phyloP scores from a whole-genome alignment of 2,888 invertebrate species.

The Tiliacea aurago region DNA sequence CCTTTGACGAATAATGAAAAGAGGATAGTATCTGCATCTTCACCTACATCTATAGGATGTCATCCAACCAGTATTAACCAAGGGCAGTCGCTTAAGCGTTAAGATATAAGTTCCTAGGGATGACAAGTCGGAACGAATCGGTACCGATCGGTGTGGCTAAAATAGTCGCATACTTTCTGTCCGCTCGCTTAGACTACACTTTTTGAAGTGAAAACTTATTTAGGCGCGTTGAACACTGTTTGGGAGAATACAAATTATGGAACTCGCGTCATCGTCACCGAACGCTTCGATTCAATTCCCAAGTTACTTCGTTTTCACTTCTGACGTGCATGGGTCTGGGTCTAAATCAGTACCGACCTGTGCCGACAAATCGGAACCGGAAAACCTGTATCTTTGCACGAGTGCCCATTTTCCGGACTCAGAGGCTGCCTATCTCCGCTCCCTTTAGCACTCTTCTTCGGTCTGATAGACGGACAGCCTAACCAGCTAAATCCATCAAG shows the following conservation, averaged over 20 bases:
- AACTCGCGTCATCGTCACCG: too few relatives aligned
- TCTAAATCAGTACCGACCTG: neutral
- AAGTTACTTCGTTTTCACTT: too few relatives aligned
- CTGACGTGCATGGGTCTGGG: too few relatives aligned
- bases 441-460: neutral
- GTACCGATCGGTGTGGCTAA: neutral
- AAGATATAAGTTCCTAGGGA: neutral
- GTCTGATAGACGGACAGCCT: neutral
- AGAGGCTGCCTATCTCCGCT: neutral
- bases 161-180: neutral
- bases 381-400: neutral
- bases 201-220: too few relatives aligned
- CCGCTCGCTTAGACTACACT: neutral
- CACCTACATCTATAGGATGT: neutral
- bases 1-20: too few relatives aligned
- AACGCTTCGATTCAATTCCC: too few relatives aligned
- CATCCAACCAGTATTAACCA: neutral
- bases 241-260: too few relatives aligned
- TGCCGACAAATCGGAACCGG: neutral
- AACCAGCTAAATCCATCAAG: neutral
- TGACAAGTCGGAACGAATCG: too few relatives aligned
- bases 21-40: neutral
- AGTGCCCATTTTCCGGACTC: neutral
- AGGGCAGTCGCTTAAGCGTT: neutral
- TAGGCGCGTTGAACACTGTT: too few relatives aligned